These are phyloP conservation scores for Chrysodeixis includens DNA, from an alignment of 2,888 invertebrate species.

Conservation along the genomic window DNA sequence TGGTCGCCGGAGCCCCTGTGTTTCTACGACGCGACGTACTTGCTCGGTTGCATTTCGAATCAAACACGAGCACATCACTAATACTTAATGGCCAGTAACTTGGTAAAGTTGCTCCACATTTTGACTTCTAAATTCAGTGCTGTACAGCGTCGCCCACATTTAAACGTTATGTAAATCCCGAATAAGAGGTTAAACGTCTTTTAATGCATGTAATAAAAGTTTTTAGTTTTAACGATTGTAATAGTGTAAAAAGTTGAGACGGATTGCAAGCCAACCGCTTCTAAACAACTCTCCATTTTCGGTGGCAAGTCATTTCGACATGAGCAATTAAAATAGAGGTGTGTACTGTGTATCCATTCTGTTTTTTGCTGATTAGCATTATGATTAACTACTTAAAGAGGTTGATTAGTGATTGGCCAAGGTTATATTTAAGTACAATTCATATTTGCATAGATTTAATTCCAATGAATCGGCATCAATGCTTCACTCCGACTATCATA, in stretches of 20 bases:
- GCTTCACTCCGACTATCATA: background rate
- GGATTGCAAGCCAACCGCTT: constrained; percentile 3
- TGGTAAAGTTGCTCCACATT: constrained; percentile 36
- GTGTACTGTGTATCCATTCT: constrained; percentile 8
- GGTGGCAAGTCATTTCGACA: constrained; percentile 9
- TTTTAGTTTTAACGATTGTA: constrained; percentile 8
- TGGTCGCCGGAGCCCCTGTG: constrained; percentile 33
- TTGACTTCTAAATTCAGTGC: constrained; percentile 21
- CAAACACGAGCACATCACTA: constrained; percentile 41
- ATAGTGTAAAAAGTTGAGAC: constrained; percentile 12
- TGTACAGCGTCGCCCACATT: constrained; percentile 10
- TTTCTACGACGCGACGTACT: constrained; percentile 28
- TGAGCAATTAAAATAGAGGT: constrained; percentile 6
- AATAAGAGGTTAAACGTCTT: constrained; percentile 11
- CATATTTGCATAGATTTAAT: background rate
- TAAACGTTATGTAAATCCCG: background rate
- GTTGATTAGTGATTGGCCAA: constrained; percentile 11
- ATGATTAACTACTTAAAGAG: constrained; percentile 2
- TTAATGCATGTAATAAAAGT: constrained; percentile 6
- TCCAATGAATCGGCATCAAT: constrained; percentile 7
- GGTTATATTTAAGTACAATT: constrained; percentile 16
- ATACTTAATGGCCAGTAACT: constrained; percentile 40
- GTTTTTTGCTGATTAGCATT: constrained; percentile 12
- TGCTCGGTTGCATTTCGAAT: constrained; percentile 48
- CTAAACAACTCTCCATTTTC: constrained; percentile 11